Evolutionary conservation across 2,113 vertebrate species (phyloP), one percentile per base, ranked within the genome.

Genomic region (Odontesthes bonariensis): DNA sequence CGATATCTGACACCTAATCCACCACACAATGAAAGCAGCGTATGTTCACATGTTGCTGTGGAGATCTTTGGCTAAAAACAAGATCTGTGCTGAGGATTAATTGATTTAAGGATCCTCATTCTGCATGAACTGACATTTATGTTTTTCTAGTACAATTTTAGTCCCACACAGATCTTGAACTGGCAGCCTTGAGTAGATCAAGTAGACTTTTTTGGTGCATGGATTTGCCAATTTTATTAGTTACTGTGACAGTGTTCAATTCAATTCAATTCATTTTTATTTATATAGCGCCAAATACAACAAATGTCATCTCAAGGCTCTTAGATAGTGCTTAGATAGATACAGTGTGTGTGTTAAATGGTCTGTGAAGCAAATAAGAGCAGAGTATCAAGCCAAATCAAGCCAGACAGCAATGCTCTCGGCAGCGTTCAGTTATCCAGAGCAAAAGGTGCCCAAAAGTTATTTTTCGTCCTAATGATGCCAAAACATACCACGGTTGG

Each of bases 211-310:
- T 77, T 63, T 17, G 32, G 8, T 44, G 51, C 35, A 61, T 38
- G 60, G 62, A 17, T 61, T 55, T 52, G 42, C 52, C 61, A 65
- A 56, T 57, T 54, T 78, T 52, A 58, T 59, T 73, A 83, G 61
- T 72, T 38, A 27, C 20, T 40, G 42, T 73, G 47, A 61, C 62
- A 74, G n/a, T n/a, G n/a, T n/a, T n/a, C n/a, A n/a, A n/a, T n/a
- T n/a, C n/a, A n/a, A n/a, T n/a, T n/a, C n/a, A n/a, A n/a, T n/a
- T n/a, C n/a, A n/a, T n/a, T n/a, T n/a, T n/a, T n/a, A n/a, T n/a
- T n/a, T n/a, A n/a, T n/a, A n/a, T n/a, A n/a, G n/a, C n/a, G n/a
- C n/a, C n/a, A n/a, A n/a, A n/a, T n/a, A n/a, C n/a, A n/a, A n/a
- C n/a, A n/a, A n/a, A n/a, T n/a, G n/a, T n/a, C n/a, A n/a, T n/a